A percentile compares a stretch with the other conserved stretches of the same genome.
Conservation (phyloP, 1,140 invertebrate species). For the Drosophila oshimai region DNA sequence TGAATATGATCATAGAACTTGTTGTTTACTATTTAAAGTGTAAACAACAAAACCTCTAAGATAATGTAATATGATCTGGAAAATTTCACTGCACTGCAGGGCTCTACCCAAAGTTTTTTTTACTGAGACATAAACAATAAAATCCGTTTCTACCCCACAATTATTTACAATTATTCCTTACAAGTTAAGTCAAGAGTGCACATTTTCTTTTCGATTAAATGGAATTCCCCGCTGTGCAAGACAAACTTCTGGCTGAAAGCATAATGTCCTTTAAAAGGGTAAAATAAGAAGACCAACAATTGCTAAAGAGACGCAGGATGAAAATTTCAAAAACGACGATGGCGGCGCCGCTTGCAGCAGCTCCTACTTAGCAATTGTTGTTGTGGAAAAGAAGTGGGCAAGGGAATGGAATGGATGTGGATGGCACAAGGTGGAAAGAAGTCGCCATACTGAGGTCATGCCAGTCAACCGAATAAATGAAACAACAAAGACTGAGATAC, state of each 20-base stretch:
- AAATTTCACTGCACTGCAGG: neutral
- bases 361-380: constrained; percentile 48
- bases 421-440: constrained; percentile 16
- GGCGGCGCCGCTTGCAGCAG: constrained; percentile 34
- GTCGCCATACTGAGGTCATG: constrained; percentile 65
- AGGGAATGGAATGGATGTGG: neutral
- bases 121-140: neutral
- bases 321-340: constrained; percentile 36
- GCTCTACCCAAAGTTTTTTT: neutral
- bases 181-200: neutral
- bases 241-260: constrained; percentile 7
- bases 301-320: constrained; percentile 29
- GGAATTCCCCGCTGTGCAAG: constrained; percentile 9
- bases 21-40: too few species aligned
- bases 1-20: too few species aligned
- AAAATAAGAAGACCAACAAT: constrained; percentile 13
- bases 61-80: neutral
- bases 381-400: neutral
- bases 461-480: constrained; percentile 79
- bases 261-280: constrained; percentile 21
- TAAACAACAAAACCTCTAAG: too few species aligned
- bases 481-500: constrained; percentile 65
- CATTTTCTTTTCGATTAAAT: neutral
- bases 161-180: neutral
- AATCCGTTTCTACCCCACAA: neutral